Evolutionary conservation across 2,797 vertebrate genomes (phyloP).

Genomic region (Coregonus ussuriensis): DNA sequence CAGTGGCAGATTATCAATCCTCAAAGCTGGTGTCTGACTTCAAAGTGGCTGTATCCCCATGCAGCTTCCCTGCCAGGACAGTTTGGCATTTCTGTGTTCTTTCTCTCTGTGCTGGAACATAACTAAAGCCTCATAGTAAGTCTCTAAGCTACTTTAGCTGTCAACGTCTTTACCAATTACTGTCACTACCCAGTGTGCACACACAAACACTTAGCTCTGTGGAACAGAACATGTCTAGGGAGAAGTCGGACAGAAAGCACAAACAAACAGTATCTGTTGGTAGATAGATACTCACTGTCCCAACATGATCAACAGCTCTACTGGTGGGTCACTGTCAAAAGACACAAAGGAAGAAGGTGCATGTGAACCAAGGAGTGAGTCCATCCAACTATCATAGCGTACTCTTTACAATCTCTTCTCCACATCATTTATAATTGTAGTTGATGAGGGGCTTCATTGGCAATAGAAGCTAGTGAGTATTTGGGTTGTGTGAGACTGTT

Average conservation of each 20-base stretch:
- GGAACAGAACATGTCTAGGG: background rate
- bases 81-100: conserved; percentile 77
- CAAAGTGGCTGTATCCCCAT: conserved; percentile 74
- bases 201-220: no score
- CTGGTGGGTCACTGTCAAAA: background rate
- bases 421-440: background rate
- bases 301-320: background rate
- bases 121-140: conserved; percentile 82
- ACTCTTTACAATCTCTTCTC: background rate
- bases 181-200: conserved; percentile 25
- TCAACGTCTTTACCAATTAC: conserved; percentile 71
- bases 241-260: background rate
- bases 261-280: background rate
- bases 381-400: background rate
- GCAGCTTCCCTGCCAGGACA: conserved; percentile 70
- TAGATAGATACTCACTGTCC: background rate
- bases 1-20: conserved; percentile 76
- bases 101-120: conserved; percentile 78
- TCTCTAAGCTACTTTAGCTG: conserved; percentile 61
- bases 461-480: background rate
- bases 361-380: background rate
- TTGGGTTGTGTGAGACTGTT: background rate
- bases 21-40: conserved; percentile 72
- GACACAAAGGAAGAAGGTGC: no score
- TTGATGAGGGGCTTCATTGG: background rate